These are phyloP conservation scores for Fragum sueziense DNA, from an alignment of 2,888 invertebrate genomes.

Conservation along the genomic window DNA sequence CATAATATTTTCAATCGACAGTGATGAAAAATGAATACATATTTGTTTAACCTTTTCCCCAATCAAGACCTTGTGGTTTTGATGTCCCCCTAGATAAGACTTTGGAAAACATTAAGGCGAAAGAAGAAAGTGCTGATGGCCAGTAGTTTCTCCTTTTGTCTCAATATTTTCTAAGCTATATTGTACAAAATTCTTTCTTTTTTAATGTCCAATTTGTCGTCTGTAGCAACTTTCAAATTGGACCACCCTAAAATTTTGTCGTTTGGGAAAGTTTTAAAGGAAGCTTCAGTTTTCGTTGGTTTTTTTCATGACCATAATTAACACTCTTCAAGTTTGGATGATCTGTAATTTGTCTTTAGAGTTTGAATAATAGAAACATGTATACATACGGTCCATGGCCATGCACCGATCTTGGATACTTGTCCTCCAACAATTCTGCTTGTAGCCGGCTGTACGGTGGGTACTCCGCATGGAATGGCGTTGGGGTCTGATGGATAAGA, in stretches of 20 bases:
- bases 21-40: too few species aligned
- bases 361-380: background rate
- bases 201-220: too few species aligned
- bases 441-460: constrained; percentile 42
- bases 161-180: background rate
- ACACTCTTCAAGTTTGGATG: too few species aligned
- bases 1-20: background rate
- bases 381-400: constrained; percentile 55
- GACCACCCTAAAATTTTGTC: too few species aligned
- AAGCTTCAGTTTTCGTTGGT: too few species aligned
- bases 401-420: constrained; percentile 43
- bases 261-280: too few species aligned
- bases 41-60: background rate
- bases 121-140: background rate
- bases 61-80: background rate
- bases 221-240: too few species aligned
- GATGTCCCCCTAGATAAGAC: too few species aligned
- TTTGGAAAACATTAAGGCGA: background rate
- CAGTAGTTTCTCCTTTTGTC: background rate
- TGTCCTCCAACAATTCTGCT: constrained; percentile 55
- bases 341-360: background rate
- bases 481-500: background rate
- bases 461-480: constrained; percentile 49
- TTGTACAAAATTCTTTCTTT: too few species aligned
- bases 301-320: too few species aligned